Evolutionary conservation across 2,888 invertebrate genomes (phyloP).

Genomic region (Synanthedon tipuliformis): DNA sequence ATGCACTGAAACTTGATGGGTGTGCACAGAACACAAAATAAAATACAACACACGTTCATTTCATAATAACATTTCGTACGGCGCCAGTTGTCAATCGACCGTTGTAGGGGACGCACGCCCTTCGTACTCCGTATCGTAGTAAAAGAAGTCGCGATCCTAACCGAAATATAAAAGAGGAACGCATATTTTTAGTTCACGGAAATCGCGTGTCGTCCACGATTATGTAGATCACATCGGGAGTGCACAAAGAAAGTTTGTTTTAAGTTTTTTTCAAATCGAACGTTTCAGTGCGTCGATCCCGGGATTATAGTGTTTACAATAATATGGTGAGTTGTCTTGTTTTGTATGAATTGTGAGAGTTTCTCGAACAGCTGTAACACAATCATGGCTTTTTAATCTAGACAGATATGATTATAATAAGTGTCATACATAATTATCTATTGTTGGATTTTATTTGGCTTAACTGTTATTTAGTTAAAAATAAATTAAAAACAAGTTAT

Average conservation of each 20-base stretch:
- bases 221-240: slow-evolving; percentile 10
- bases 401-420: no score
- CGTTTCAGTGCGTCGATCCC: slow-evolving; percentile 28
- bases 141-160: slow-evolving; percentile 31
- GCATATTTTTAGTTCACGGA: slow-evolving; percentile 49
- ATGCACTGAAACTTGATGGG: slow-evolving; percentile 33
- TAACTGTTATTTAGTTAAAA: no score
- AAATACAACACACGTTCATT: no score
- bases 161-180: slow-evolving; percentile 34
- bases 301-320: slow-evolving; percentile 36
- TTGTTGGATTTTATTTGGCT: no score
- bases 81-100: slow-evolving; percentile 40
- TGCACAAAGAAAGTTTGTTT: slow-evolving; percentile 4
- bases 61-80: neutral
- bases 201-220: slow-evolving; percentile 34
- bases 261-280: slow-evolving; percentile 11
- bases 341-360: no score
- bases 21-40: slow-evolving; percentile 17
- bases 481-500: no score
- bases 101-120: slow-evolving; percentile 49
- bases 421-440: no score
- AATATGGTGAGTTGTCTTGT: slow-evolving; percentile 45
- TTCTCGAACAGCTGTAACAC: slow-evolving; percentile 42
- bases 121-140: slow-evolving; percentile 23
- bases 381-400: slow-evolving; percentile 1